These are phyloP conservation scores for Pogonomyrmex barbatus DNA, from an alignment of 1,140 invertebrate genomes.

Conservation along the genomic window DNA sequence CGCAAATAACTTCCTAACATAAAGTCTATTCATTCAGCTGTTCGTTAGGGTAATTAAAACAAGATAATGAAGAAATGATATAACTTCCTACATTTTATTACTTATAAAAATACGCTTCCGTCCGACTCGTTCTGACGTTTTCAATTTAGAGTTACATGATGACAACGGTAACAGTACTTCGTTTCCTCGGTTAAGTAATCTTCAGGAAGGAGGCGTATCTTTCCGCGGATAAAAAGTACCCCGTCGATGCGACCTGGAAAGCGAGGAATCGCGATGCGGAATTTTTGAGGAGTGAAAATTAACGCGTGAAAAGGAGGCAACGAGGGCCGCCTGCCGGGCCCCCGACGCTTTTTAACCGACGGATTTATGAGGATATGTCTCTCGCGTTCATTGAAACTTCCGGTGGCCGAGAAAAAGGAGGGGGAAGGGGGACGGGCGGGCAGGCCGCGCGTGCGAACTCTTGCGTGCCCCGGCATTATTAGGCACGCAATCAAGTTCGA, in stretches of 20 bases:
- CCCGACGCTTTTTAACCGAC: slow-evolving; percentile 76
- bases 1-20: slow-evolving; percentile 29
- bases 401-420: slow-evolving; percentile 71
- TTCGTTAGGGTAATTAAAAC: slow-evolving; percentile 35
- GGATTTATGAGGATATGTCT: slow-evolving; percentile 82
- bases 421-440: slow-evolving; percentile 61
- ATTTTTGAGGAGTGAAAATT: slow-evolving; percentile 2
- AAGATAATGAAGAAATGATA: background rate
- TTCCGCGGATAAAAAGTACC: no score
- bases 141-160: slow-evolving; percentile 13
- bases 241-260: background rate
- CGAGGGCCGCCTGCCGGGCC: slow-evolving; percentile 18
- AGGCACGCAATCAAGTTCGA: slow-evolving; percentile 32
- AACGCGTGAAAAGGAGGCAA: slow-evolving; percentile 47
- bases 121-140: background rate
- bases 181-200: slow-evolving; percentile 2
- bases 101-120: background rate
- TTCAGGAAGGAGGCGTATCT: background rate
- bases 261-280: background rate
- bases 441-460: slow-evolving; percentile 53
- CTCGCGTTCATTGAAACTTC: slow-evolving; percentile 84
- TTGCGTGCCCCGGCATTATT: slow-evolving; percentile 48
- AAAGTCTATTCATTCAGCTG: slow-evolving; percentile 25
- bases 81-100: slow-evolving; percentile 1
- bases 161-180: slow-evolving; percentile 20